Evolutionary conservation across 2,888 invertebrate genomes (phyloP), one percentile per base, ranked within the genome.

Genomic region (Eupithecia centaureata): DNA sequence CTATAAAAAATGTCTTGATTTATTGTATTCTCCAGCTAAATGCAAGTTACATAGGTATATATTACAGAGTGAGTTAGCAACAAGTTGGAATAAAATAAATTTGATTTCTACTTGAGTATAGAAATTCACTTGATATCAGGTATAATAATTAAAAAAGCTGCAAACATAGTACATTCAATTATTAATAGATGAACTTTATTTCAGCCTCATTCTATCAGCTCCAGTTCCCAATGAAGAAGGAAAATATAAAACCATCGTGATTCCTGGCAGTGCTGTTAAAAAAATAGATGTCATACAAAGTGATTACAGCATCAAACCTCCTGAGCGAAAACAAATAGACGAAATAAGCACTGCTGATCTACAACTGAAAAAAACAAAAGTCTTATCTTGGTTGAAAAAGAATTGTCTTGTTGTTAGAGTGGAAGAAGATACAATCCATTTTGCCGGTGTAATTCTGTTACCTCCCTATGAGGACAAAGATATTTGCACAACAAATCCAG

Each of bases 211-310:
- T 52, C 58, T 92, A n/a, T 83, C 80, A 38, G 77, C 85, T 65
- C 82, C 80, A 38, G 77, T 85, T 63, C 82, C 84, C 1, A 71
- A 79, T 64, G 84, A 78, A 65, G 81, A 83, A 63, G 81, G 83
- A 42, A 74, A 61, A 27, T 85, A 80, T 72, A 78, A 83, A 71
- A 86, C 85, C 28, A 79, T 77, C 0, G 67, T 92, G 8, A 82
- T 92, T 72, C 92, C 89, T 12, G 92, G 92, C 0, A 87, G 88
- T 79, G 86, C 90, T 51, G 77, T 92, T 65, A 61, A 83, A 28
- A 77, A 85, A 63, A 67, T 92, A 2, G 70, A 60, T 10, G 80
- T 85, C 73, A 72, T 57, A 8, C 33, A 60, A 25, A 57, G 51
- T 8, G 63, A 72, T n/a, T 27, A 56, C 0, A 71, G 79, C 63